Conservation (phyloP, 2,797 vertebrate species). For the Catamblyrhynchus diadema region DNA sequence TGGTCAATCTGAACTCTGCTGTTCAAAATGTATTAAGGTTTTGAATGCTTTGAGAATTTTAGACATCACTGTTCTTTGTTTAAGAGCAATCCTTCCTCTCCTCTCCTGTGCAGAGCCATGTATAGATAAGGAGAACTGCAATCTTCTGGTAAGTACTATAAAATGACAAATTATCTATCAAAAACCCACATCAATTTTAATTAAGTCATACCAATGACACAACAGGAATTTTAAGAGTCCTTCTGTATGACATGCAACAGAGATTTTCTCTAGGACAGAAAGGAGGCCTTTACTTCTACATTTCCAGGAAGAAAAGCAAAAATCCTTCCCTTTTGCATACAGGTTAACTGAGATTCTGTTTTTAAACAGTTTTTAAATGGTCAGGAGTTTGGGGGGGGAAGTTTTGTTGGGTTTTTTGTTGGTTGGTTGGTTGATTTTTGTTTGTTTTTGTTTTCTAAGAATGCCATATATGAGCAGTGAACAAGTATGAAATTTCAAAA, state of each 20-base stretch:
- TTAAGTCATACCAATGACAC: background rate
- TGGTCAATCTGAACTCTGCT: background rate
- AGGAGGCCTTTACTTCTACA: background rate
- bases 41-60: background rate
- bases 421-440: background rate
- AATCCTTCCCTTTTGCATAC: background rate
- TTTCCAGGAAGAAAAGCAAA: background rate
- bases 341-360: background rate
- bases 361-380: background rate
- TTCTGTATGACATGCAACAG: background rate
- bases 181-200: background rate
- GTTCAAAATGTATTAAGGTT: background rate
- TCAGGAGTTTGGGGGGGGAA: fast-evolving
- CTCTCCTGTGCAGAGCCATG: background rate
- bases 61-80: background rate
- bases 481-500: background rate
- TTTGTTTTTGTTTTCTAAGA: background rate
- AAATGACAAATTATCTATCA: background rate
- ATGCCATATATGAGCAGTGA: background rate
- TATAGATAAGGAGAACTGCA: background rate
- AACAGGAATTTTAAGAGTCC: background rate
- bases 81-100: background rate
- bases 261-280: background rate
- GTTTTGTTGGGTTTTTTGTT: background rate
- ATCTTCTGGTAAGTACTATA: background rate